A percentile compares a stretch with the other conserved stretches of the same genome.
These are phyloP conservation scores for Aporrectodea caliginosa DNA, from an alignment of 1,140 invertebrate genomes.

Conservation along the genomic window DNA sequence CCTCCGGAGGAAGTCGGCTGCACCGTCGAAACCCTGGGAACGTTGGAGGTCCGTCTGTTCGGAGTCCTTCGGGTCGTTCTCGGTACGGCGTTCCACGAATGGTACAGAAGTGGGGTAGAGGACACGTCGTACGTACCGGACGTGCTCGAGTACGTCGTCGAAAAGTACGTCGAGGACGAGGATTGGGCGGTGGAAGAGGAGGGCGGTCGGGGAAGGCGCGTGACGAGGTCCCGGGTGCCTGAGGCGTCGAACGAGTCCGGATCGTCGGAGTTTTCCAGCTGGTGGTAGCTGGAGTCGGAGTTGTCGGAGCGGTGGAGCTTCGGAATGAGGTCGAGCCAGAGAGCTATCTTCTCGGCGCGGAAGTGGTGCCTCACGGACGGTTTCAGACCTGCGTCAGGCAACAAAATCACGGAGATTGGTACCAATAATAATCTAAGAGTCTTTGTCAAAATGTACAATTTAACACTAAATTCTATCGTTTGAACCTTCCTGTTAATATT, in stretches of 20 bases:
- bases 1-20: neutral
- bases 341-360: slow-evolving; percentile 86
- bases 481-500: too few relatives aligned
- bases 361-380: slow-evolving; percentile 79
- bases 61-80: neutral
- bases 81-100: neutral
- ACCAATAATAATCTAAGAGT: too few relatives aligned
- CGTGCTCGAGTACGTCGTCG: neutral
- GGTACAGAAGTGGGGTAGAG: neutral
- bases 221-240: slow-evolving; percentile 27
- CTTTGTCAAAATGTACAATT: too few relatives aligned
- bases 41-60: neutral
- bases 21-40: neutral
- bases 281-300: slow-evolving; percentile 78
- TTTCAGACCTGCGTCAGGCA: slow-evolving; percentile 29
- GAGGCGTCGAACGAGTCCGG: slow-evolving; percentile 42
- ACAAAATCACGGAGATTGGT: too few relatives aligned
- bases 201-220: too few relatives aligned
- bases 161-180: neutral
- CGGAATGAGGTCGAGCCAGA: slow-evolving; percentile 92
- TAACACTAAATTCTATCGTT: too few relatives aligned
- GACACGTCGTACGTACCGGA: neutral
- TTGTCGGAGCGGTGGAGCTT: slow-evolving; percentile 76
- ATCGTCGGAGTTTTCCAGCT: slow-evolving; percentile 65
- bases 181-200: neutral